Evolutionary conservation across 35 echinoderm and acorn worm species (phyloP).

Genomic region (Ophioderma brevispina): DNA sequence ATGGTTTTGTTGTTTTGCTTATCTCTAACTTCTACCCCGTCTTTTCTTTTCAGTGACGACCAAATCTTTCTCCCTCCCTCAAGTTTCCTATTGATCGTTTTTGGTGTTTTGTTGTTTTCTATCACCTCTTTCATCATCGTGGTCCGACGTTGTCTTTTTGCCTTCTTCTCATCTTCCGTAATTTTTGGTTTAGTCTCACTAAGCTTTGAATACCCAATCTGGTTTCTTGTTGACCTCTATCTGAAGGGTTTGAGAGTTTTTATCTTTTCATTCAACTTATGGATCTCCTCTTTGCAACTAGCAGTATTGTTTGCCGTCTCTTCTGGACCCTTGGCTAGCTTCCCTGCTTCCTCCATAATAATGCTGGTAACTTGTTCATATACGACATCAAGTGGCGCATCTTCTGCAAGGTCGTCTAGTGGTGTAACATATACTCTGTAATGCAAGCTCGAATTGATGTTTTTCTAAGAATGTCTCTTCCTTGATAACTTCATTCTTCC

Average conservation of each 20-base stretch:
- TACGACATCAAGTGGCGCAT: neutral
- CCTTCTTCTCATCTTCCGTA: too few relatives aligned
- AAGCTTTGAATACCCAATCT: too few relatives aligned
- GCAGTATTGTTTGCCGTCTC: neutral
- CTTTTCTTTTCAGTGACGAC: too few relatives aligned
- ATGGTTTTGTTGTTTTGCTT: too few relatives aligned
- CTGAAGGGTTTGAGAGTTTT: slow-evolving; percentile 6
- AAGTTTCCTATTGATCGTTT: too few relatives aligned
- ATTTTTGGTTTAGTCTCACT: too few relatives aligned
- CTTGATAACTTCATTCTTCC: neutral
- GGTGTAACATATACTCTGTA: neutral
- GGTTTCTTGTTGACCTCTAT: too few relatives aligned
- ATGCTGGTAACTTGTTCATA: slow-evolving; percentile 1
- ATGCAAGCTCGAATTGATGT: neutral
- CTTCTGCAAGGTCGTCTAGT: neutral
- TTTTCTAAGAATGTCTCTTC: neutral
- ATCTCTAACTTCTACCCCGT: too few relatives aligned
- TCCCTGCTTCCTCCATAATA: neutral
- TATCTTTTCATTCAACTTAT: neutral
- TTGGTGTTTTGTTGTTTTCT: too few relatives aligned
- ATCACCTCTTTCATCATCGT: too few relatives aligned
- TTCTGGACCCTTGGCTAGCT: neutral
- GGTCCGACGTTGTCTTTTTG: too few relatives aligned
- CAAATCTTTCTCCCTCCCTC: too few relatives aligned
- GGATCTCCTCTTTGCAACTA: neutral